These are phyloP conservation scores for Archips xylosteana DNA, from an alignment of 2,888 invertebrate species.

Conservation along the genomic window DNA sequence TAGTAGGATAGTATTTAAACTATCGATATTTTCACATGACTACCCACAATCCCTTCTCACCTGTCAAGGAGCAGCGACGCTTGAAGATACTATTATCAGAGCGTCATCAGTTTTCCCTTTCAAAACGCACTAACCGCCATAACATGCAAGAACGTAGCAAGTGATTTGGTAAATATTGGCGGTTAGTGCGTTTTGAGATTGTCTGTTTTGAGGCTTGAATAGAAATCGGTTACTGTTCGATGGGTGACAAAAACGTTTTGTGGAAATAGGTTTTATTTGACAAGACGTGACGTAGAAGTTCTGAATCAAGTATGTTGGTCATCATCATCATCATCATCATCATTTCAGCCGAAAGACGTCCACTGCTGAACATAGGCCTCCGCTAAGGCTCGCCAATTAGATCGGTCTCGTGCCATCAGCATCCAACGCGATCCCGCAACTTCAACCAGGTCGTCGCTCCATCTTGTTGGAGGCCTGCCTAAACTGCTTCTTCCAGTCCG, in stretches of 20 bases:
- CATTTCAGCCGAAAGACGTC: too few relatives aligned
- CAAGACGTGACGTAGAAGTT: background rate
- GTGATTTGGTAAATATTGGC: background rate
- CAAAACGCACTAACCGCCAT: background rate
- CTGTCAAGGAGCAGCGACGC: slow-evolving; percentile 65
- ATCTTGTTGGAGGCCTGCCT: too few relatives aligned
- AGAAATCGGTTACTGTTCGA: background rate
- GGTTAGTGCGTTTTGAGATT: background rate
- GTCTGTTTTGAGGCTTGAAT: background rate
- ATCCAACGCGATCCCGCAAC: too few relatives aligned
- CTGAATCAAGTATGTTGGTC: too few relatives aligned
- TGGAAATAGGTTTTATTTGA: too few relatives aligned
- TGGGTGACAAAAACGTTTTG: background rate
- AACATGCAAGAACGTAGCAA: background rate
- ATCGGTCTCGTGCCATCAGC: too few relatives aligned
- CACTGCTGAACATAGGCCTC: too few relatives aligned
- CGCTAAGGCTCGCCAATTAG: too few relatives aligned
- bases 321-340: too few relatives aligned
- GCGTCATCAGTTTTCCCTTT: slow-evolving; percentile 53
- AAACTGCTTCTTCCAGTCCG: too few relatives aligned
- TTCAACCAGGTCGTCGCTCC: too few relatives aligned
- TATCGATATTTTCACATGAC: background rate
- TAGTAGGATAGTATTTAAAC: background rate
- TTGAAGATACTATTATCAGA: slow-evolving; percentile 61
- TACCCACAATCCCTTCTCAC: slow-evolving; percentile 51